These are phyloP conservation scores for Schizothorax lantsangensis DNA, from an alignment of 2,797 vertebrate genomes.

Conservation along the genomic window DNA sequence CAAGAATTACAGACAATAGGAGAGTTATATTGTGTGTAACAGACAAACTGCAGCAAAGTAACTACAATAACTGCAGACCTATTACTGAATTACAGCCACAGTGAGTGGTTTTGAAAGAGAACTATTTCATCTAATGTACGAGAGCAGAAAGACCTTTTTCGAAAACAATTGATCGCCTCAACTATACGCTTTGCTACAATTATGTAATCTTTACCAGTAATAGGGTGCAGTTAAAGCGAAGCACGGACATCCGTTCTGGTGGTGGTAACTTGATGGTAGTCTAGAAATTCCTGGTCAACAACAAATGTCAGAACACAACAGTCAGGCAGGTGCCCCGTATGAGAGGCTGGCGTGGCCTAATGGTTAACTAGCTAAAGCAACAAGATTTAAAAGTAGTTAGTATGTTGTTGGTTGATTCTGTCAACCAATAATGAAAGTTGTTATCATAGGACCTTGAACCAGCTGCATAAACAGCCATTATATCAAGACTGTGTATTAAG, in stretches of 20 bases:
- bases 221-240: slow-evolving; percentile 18
- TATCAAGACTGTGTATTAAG: background rate
- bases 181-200: slow-evolving; percentile 9
- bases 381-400: background rate
- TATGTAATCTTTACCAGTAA: slow-evolving; percentile 23
- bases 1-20: slow-evolving; percentile 15
- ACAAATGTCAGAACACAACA: background rate
- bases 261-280: background rate
- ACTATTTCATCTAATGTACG: slow-evolving; percentile 7
- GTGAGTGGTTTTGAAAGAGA: slow-evolving; percentile 15
- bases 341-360: background rate
- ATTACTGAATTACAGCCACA: slow-evolving; percentile 37
- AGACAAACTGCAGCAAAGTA: background rate
- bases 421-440: background rate
- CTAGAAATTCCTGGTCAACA: slow-evolving; percentile 1
- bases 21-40: slow-evolving; percentile 10
- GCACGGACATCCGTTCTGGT: background rate
- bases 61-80: slow-evolving; percentile 20
- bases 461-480: background rate
- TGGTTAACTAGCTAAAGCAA: background rate
- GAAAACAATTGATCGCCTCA: slow-evolving; percentile 15
- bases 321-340: background rate
- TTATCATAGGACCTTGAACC: background rate
- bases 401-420: background rate
- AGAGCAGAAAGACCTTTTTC: slow-evolving; percentile 9